Base-by-base conservation (phyloP, 2,797 vertebrate species). In the Enteromius viviparus region DNA sequence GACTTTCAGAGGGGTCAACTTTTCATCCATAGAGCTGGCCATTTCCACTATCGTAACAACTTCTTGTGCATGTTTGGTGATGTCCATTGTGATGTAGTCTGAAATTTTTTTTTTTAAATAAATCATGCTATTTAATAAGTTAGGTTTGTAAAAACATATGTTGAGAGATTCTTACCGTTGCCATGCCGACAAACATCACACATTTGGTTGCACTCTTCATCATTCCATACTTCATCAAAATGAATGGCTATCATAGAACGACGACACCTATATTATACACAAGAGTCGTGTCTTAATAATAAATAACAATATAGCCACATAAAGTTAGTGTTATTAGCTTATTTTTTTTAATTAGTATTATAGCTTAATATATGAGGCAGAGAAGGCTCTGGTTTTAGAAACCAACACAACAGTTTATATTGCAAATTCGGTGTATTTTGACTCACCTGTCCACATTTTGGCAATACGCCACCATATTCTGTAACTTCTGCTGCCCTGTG, bases 171-270 rank as follows among this genome's bases (percentile, higher is more conserved):
- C 94, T 94, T 79, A 98, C 97, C 89, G 53, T 88, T 89, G 17
- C 92, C 92, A 84, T 93, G 91, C 9, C 92, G 92, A 91, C 98
- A 99, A 72, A 95, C 94, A 49, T 99, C 98, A 87, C 98, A 99
- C 96, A 96, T 98, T 89, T 94, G 91, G 90, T 96, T 95, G 85
- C 98, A 99, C 34, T 93, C 94, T 21, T 96, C 91, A 55, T 97
- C 93, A 8, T 97, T 94, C 98, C 97, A 99, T 1, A 97, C 96
- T 91, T 99, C 97, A 80, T 99, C 97, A 77, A 99, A 99, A 89
- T 99, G 96, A 69, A 93, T 92, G 0, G 98, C 97, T 91, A 99
- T 97, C 76, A 97, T 90, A 9, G 96, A 94, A 1, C 98, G 96
- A 6, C 98, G 96, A 87, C 98, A 99, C 87, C 98, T 99, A 89